Base-by-base conservation (phyloP, 2,888 invertebrate genomes). In the Tachina lurida region DNA sequence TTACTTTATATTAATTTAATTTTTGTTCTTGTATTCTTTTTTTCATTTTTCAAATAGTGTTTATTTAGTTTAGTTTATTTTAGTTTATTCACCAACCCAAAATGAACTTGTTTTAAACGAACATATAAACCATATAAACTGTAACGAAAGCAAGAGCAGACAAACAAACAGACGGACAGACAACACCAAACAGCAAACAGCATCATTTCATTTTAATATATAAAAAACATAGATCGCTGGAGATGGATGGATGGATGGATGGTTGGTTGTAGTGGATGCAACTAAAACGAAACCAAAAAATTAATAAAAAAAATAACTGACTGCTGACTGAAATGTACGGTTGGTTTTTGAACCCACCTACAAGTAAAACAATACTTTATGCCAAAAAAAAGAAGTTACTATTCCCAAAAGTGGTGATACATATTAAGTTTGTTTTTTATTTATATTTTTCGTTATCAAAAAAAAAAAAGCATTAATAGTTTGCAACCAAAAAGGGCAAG, bases 111-210 rank as follows among this genome's bases (percentile, higher is more conserved):
- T 77, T 80, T 79, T 63, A 79, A 70, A 47, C 74, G 82, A 84
- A 73, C 60, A 54, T 74, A 62, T 74, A 62, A 75, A 68, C 19
- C 74, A 75, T 79, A 75, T 79, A 82, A 87, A 86, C 79, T 87
- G 87, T 87, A 87, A 87, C 87, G 87, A 87, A 87, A 85, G 87
- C 87, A 78, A 65, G 19, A 74, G 54, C 85, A 74, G 85, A 70
- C 74, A 56, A 22, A 43, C 62, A 58, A 17, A 41, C 43, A 56
- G 31, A 39, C 63, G 12, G 45, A 63, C 65, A 74, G 56, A 39
- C 74, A 58, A 58, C 41, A 76, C 0, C 31, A 31, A 31, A 39
- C 41, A 76, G 7, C 31, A 31, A 31, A 39, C 78, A 71, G 45
- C 60, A 65, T 63, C 39, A 43, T 82, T 70, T 13, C 31, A 39